Evolutionary conservation across 2,113 vertebrate species (phyloP), one percentile per base, ranked within the genome.

Genomic region (Macrotus californicus): DNA sequence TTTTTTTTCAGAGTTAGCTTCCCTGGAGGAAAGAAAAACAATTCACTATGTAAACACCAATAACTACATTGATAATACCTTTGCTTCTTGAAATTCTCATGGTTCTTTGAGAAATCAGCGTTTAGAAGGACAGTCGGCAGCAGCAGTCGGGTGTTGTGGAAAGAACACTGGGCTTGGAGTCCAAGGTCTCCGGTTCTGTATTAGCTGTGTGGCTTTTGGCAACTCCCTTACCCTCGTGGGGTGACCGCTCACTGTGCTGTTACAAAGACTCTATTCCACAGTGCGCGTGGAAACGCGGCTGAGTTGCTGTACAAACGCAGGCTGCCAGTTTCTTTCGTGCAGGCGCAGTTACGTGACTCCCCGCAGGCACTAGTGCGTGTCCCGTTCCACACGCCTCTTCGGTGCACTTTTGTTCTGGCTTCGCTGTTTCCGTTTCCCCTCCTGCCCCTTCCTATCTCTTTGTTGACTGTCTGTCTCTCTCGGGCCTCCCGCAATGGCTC

Each of bases 31-130:
- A 52, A 46, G 50, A 92, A 93, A 81, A 81, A 61, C 11, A 70
- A 16, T 34, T 92, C 80, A 19, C 4, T 29, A 26, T 67, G 22
- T 84, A 50, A 59, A 61, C 26, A 18, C 80, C 64, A 72, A 12
- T 34, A 80, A 80, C 69, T 93, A 31, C 56, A n/a, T 39, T 54
- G 67, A 50, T 70, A 48, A 70, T 43, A 8, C 3, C 54, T 39
- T 50, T 91, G 39, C 46, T 48, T 96, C 59, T 95, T 70, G 87
- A 88, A 54, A 67, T 67, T n/a, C 56, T 89, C 64, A 69, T 75
- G 46, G 22, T 84, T 81, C 59, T 64, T 91, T 89, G 87, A 43
- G 80, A 85, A 85, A 61, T 29, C 43, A 75, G 39, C 56, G 52
- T 10, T 70, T 75, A 48, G 26, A 88, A 56, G 26, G 43, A 39